Evolutionary conservation across 2,797 vertebrate species (phyloP).

Genomic region (Rachycentron canadum): DNA sequence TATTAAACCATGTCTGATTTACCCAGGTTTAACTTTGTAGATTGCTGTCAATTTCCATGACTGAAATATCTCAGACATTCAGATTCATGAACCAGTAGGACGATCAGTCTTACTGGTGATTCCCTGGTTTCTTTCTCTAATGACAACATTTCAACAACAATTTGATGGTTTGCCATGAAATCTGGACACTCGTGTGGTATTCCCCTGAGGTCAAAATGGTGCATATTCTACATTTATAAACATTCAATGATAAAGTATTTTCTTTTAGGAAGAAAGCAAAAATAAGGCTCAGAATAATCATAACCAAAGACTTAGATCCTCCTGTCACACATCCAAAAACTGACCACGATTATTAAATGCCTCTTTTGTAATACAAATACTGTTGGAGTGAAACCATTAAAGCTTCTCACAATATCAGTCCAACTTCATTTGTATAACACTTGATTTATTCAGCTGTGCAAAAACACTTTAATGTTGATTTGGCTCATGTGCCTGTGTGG

Average conservation of each 20-base stretch:
- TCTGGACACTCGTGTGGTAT: not conserved
- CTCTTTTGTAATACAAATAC: slow-evolving; percentile 50
- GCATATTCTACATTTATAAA: not conserved
- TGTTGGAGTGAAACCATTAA: slow-evolving; percentile 52
- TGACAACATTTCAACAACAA: not conserved
- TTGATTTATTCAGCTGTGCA: slow-evolving; percentile 67
- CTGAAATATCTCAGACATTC: not conserved
- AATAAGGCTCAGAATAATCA: slow-evolving; percentile 16
- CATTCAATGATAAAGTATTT: slow-evolving; percentile 8
- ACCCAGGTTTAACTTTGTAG: not conserved
- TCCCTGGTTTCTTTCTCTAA: not conserved
- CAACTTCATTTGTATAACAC: slow-evolving; percentile 61
- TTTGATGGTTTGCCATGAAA: not conserved
- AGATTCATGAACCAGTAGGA: no score
- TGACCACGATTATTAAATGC: slow-evolving; percentile 48
- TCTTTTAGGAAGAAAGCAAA: slow-evolving; percentile 9
- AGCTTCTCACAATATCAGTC: slow-evolving; percentile 48
- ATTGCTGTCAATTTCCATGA: not conserved
- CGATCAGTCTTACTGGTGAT: not conserved
- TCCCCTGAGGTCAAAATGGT: not conserved
- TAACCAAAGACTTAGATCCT: slow-evolving; percentile 39
- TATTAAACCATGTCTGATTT: slow-evolving; percentile 2
- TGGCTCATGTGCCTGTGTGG: slow-evolving; percentile 79
- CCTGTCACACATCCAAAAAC: slow-evolving; percentile 60
- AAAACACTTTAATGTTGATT: slow-evolving; percentile 75